phyloP scores from a whole-genome alignment of 2,888 invertebrate species.

The Onchidella celtica region DNA sequence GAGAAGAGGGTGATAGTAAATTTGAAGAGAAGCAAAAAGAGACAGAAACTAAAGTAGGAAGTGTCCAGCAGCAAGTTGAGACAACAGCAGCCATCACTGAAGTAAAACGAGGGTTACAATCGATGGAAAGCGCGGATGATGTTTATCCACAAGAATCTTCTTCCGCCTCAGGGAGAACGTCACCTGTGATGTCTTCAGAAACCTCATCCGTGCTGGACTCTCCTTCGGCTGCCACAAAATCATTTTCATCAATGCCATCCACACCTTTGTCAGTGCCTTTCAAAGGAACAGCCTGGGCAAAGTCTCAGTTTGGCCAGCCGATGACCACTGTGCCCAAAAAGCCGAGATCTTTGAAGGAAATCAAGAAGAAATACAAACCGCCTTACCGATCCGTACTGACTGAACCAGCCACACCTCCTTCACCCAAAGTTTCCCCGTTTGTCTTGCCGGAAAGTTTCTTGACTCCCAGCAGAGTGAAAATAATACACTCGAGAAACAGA shows the following conservation, averaged over 20 bases:
- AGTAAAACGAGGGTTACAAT: background rate
- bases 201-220: background rate
- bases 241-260: background rate
- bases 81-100: background rate
- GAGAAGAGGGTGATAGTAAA: background rate
- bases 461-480: constrained; percentile 60
- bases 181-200: constrained; percentile 8
- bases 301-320: constrained; percentile 11
- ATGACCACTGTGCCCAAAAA: constrained; percentile 1
- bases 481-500: constrained; percentile 63
- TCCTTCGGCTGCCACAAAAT: background rate
- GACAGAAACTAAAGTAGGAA: too few relatives aligned
- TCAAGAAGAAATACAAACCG: constrained; percentile 46
- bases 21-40: background rate
- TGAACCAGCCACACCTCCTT: constrained; percentile 1
- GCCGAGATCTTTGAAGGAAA: constrained; percentile 52
- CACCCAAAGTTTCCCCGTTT: constrained; percentile 46
- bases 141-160: background rate
- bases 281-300: constrained; percentile 5
- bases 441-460: constrained; percentile 50
- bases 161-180: background rate
- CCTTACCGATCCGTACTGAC: constrained; percentile 39
- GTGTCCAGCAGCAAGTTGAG: too few relatives aligned
- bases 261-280: too few relatives aligned
- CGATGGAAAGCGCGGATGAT: constrained; percentile 7